Conservation (phyloP, 2,113 vertebrate species). For the Clupea harengus region DNA sequence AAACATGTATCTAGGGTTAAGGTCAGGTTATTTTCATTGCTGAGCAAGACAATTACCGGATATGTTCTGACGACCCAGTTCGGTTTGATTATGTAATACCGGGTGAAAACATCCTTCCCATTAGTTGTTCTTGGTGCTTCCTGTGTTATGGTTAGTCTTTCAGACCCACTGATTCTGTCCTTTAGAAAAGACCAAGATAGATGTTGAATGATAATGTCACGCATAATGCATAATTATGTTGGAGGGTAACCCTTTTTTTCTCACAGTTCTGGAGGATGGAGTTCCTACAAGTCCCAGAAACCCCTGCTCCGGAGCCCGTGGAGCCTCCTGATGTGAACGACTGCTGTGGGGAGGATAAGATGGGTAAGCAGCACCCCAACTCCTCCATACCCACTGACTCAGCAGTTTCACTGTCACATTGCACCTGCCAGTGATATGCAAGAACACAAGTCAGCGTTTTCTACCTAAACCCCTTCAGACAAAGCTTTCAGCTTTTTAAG, state of each 20-base stretch:
- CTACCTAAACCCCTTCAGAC: neutral
- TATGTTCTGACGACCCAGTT: neutral
- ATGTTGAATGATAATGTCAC: neutral
- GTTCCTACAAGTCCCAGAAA: constrained; percentile 97
- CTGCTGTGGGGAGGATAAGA: constrained; percentile 86
- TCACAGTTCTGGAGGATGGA: constrained; percentile 98
- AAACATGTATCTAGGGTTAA: too few relatives aligned
- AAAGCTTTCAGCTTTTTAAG: neutral
- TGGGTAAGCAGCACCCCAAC: constrained; percentile 71
- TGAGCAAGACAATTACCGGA: neutral
- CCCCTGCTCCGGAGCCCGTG: constrained; percentile 85
- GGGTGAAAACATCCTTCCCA: neutral
- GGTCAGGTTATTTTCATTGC: too few relatives aligned
- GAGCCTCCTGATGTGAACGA: constrained; percentile 86
- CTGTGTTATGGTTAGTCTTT: neutral
- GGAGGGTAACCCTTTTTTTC: neutral
- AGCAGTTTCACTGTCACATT: neutral
- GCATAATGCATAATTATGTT: neutral
- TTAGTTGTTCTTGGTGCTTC: neutral
- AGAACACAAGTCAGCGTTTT: neutral
- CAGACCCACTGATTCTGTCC: neutral
- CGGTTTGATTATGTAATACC: neutral
- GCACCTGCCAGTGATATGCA: neutral
- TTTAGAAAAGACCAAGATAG: neutral
- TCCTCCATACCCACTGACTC: neutral